These are phyloP conservation scores for Bombus pascuorum DNA, from an alignment of 1,140 invertebrate genomes.

Conservation along the genomic window DNA sequence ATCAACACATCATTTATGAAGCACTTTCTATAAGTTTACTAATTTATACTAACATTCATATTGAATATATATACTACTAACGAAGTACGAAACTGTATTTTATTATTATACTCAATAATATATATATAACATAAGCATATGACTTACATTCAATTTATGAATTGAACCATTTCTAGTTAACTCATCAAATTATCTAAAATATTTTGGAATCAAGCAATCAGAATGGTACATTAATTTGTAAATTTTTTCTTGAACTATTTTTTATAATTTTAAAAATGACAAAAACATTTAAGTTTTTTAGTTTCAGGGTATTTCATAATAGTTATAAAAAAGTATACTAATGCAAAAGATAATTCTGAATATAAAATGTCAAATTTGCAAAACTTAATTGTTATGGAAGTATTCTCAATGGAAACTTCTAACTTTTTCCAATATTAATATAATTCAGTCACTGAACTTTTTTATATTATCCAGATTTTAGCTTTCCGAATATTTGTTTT, in stretches of 20 bases:
- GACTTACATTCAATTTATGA: not conserved
- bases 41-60: not conserved
- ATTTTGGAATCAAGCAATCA: not conserved
- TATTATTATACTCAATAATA: not conserved
- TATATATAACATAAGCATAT: not conserved
- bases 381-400: not conserved
- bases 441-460: not conserved
- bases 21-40: not conserved
- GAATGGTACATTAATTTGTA: not conserved
- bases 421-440: not conserved
- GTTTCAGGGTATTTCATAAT: not conserved
- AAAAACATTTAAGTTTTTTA: not conserved
- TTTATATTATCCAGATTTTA: not conserved
- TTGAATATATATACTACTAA: not conserved
- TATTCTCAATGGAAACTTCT: not conserved
- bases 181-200: not conserved
- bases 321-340: not conserved
- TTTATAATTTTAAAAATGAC: not conserved
- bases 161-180: not conserved
- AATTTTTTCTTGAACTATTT: not conserved
- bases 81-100: not conserved
- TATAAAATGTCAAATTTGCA: not conserved
- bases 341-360: not conserved
- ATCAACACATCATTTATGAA: not conserved
- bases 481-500: not conserved